phyloP scores from a whole-genome alignment of 92 coral and sea anemone genomes.

The Porites divaricata region DNA sequence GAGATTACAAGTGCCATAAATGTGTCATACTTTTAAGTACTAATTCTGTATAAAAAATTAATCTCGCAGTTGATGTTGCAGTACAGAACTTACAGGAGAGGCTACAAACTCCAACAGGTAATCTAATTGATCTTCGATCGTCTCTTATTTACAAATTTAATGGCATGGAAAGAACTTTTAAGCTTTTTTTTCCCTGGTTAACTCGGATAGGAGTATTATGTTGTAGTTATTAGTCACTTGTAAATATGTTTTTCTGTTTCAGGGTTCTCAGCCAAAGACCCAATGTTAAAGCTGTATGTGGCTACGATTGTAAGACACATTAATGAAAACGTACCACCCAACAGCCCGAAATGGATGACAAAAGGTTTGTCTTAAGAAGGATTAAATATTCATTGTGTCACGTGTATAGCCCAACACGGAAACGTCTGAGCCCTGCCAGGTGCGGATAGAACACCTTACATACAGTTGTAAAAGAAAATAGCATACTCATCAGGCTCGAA shows the following conservation, averaged over 20 bases:
- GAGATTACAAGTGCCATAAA: background rate
- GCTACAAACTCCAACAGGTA: conserved; percentile 67
- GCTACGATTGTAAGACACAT: conserved; percentile 74
- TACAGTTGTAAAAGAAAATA: too few species aligned
- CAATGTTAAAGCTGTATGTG: conserved; percentile 66
- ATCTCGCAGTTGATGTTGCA: conserved; percentile 78
- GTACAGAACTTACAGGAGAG: conserved; percentile 67
- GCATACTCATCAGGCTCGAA: too few species aligned
- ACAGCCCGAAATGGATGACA: conserved; percentile 8
- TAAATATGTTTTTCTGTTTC: background rate
- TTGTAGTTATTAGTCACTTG: too few species aligned
- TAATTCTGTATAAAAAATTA: background rate
- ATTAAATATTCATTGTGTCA: too few species aligned
- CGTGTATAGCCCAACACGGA: too few species aligned
- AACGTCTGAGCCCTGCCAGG: too few species aligned
- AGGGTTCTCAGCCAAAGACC: conserved; percentile 61
- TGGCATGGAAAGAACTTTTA: too few species aligned
- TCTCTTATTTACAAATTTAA: too few species aligned
- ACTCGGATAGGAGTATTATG: too few species aligned
- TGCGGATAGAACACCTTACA: too few species aligned
- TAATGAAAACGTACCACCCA: conserved; percentile 43
- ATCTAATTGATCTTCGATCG: too few species aligned
- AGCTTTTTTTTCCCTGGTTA: too few species aligned
- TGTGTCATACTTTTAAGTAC: background rate
- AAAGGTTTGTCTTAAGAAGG: conserved; percentile 11